Evolutionary conservation across 2,888 invertebrate genomes (phyloP).

Genomic region (Liposcelis brunnea): DNA sequence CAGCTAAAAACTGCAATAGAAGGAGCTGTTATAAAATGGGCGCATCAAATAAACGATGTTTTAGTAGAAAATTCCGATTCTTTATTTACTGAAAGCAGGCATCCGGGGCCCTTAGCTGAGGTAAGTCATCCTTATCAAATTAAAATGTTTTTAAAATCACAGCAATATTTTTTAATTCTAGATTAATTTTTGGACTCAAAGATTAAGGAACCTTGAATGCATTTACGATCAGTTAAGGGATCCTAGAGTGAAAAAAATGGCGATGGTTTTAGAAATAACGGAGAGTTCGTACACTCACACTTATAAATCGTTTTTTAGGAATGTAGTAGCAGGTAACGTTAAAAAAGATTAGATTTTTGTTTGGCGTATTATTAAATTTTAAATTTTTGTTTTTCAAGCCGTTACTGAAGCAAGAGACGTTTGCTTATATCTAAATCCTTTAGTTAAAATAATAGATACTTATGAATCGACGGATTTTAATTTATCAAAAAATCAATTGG

Average conservation of each 20-base stretch:
- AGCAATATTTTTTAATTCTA: too few relatives aligned
- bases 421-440: conserved; percentile 55
- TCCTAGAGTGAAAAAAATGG: conserved; percentile 67
- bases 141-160: too few relatives aligned
- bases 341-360: too few relatives aligned
- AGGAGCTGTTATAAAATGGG: conserved; percentile 75
- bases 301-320: conserved; percentile 60
- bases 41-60: conserved; percentile 58
- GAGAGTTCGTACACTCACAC: conserved; percentile 62
- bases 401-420: conserved; percentile 74
- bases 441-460: conserved; percentile 48
- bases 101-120: conserved; percentile 42
- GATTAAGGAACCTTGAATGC: conserved; percentile 64
- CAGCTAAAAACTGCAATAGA: conserved; percentile 67
- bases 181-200: conserved; percentile 61
- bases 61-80: conserved; percentile 55
- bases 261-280: conserved; percentile 55
- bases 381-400: conserved; percentile 32
- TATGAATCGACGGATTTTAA: conserved; percentile 53
- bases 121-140: too few relatives aligned
- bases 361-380: conserved; percentile 24
- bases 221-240: conserved; percentile 77
- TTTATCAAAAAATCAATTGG: conserved; percentile 38
- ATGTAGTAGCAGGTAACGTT: conserved; percentile 52
- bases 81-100: conserved; percentile 45